Evolutionary conservation across 1,140 invertebrate genomes (phyloP).

Genomic region (Lasaia peninsularis): DNA sequence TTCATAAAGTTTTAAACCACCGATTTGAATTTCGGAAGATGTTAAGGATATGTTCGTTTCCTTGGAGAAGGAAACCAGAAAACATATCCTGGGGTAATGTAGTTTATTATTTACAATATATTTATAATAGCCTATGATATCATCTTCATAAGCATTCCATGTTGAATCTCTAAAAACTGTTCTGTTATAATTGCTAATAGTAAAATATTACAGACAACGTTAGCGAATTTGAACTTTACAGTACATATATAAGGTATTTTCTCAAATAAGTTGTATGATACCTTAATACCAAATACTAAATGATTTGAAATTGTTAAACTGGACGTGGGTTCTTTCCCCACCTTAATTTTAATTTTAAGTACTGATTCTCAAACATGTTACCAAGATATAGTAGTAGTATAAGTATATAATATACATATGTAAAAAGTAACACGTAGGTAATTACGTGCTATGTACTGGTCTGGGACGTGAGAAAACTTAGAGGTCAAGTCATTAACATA

Average conservation of each 20-base stretch:
- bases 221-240: background rate
- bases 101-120: background rate
- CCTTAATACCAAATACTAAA: background rate
- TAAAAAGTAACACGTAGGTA: background rate
- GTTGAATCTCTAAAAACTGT: background rate
- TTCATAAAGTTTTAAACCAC: conserved; percentile 6
- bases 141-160: conserved; percentile 6
- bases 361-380: background rate
- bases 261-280: background rate
- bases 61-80: conserved; percentile 42
- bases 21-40: conserved; percentile 14
- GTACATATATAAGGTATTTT: background rate
- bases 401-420: background rate
- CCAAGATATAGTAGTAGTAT: background rate
- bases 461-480: too few species aligned
- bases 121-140: background rate
- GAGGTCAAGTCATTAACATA: too few species aligned
- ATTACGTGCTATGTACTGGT: background rate
- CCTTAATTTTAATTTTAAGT: background rate
- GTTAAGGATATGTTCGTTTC: conserved; percentile 40
- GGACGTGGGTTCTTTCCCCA: background rate
- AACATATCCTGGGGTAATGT: conserved; percentile 7
- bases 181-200: background rate
- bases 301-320: background rate
- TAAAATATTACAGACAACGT: background rate